These are phyloP conservation scores for Spilosoma lubricipeda DNA, from an alignment of 2,888 invertebrate species.

Conservation along the genomic window DNA sequence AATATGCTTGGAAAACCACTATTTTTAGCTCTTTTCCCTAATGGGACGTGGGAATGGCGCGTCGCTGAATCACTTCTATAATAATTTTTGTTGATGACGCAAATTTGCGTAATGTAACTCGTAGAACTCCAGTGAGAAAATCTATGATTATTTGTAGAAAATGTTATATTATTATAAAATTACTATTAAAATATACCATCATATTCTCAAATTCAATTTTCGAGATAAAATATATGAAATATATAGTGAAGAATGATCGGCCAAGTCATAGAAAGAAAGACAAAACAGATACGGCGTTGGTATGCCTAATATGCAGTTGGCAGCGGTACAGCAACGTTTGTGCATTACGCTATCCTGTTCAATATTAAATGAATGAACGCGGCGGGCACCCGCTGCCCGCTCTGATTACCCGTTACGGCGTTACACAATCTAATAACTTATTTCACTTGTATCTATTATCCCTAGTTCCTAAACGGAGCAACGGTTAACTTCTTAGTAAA, in stretches of 20 bases:
- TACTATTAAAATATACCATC: background rate
- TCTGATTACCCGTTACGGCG: conserved; percentile 63
- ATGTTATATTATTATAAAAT: conserved; percentile 7
- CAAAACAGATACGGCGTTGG: conserved; percentile 30
- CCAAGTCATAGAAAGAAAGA: conserved; percentile 27
- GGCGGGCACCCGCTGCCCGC: conserved; percentile 59
- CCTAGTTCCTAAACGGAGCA: conserved; percentile 16
- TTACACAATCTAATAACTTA: conserved; percentile 63
- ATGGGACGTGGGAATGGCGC: conserved; percentile 50
- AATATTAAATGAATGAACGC: conserved; percentile 75
- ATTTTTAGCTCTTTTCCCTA: conserved; percentile 53
- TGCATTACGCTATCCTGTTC: conserved; percentile 66
- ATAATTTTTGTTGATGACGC: conserved; percentile 45
- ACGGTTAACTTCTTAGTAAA: conserved; percentile 26
- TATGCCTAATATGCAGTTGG: conserved; percentile 34
- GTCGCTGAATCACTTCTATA: conserved; percentile 49
- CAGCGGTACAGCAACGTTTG: conserved; percentile 34
- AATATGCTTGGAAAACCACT: conserved; percentile 51
- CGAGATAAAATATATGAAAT: conserved; percentile 20
- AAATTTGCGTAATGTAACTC: conserved; percentile 45
- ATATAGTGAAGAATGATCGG: conserved; percentile 6
- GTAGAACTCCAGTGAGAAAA: conserved; percentile 20
- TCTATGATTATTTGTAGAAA: conserved; percentile 11
- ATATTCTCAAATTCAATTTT: conserved; percentile 17
- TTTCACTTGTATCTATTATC: conserved; percentile 61